phyloP scores from a whole-genome alignment of 2,888 invertebrate species.

The Drosophila leonis region DNA sequence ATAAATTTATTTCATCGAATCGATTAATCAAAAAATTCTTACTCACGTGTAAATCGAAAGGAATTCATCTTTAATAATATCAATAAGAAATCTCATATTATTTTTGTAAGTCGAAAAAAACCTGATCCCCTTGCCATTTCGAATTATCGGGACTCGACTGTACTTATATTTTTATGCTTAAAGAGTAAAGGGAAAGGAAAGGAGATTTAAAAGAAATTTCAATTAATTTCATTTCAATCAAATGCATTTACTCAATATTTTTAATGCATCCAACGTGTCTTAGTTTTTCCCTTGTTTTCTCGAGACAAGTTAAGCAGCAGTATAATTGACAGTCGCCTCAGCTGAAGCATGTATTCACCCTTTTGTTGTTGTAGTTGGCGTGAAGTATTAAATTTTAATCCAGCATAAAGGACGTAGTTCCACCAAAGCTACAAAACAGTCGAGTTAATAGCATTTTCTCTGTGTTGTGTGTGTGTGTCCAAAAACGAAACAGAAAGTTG shows the following conservation, averaged over 20 bases:
- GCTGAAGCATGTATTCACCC: background rate
- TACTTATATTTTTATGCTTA: no score
- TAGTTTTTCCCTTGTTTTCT: background rate
- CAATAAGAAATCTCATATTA: no score
- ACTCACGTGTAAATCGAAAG: no score
- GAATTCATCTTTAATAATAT: no score
- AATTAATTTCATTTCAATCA: no score
- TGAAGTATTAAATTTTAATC: constrained; percentile 62
- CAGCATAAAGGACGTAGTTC: constrained; percentile 27
- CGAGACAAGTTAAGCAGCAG: constrained; percentile 4
- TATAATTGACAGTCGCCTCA: background rate
- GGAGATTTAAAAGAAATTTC: no score
- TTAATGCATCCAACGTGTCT: background rate
- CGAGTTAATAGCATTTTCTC: constrained; percentile 57
- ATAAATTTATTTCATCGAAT: no score
- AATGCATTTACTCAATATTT: background rate
- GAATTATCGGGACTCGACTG: no score
- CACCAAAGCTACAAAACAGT: constrained; percentile 13
- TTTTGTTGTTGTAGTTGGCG: constrained; percentile 15
- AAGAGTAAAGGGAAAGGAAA: no score
- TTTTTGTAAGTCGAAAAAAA: no score
- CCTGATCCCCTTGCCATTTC: no score
- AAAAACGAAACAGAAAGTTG: constrained; percentile 35
- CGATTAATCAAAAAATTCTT: no score
- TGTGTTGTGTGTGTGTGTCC: constrained; percentile 2